These are phyloP conservation scores for Oceanites oceanicus DNA, from an alignment of 2,113 vertebrate species.

Conservation along the genomic window DNA sequence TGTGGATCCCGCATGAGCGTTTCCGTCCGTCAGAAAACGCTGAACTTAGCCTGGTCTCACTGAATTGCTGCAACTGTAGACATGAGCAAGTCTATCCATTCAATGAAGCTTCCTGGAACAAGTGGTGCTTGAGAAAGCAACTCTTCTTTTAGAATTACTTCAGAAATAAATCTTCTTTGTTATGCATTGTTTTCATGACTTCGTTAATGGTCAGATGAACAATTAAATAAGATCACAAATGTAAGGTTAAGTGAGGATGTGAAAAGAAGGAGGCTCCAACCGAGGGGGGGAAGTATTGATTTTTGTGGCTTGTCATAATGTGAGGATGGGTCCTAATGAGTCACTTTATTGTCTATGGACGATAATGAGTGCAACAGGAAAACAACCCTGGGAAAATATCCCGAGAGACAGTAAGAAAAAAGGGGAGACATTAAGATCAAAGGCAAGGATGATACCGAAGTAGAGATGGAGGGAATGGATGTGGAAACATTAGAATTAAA, in stretches of 20 bases:
- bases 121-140: not conserved
- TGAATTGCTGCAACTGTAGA: not conserved
- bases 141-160: not conserved
- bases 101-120: not conserved
- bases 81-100: not conserved
- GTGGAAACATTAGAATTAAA: not conserved
- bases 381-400: not conserved
- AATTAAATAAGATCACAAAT: not conserved
- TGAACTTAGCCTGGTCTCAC: not conserved
- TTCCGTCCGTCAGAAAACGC: not conserved
- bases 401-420: not conserved
- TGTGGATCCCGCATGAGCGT: not conserved
- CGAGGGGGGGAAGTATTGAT: accelerated
- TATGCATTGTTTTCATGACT: not conserved
- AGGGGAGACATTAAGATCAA: not conserved
- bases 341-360: not conserved
- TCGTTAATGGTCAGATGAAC: not conserved
- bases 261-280: not conserved
- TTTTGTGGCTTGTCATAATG: not conserved
- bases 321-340: not conserved
- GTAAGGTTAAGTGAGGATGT: not conserved
- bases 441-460: not conserved
- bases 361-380: not conserved
- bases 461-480: not conserved
- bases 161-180: not conserved